Conservation (phyloP, 2,797 vertebrate genomes). For the Sebastolobus alascanus region DNA sequence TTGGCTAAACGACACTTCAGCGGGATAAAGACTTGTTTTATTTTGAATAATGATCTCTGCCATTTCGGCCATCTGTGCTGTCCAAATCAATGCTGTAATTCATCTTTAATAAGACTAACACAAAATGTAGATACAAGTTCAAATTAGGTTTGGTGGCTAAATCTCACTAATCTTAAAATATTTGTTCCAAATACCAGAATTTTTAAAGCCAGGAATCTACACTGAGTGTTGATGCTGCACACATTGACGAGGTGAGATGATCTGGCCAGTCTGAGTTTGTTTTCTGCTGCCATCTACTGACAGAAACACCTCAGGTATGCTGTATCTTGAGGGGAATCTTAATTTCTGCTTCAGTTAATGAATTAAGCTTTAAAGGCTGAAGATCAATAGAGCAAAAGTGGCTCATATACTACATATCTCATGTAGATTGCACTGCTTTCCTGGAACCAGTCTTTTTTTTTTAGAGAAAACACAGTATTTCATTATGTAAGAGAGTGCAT, state of each 20-base stretch:
- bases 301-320: conserved; percentile 39
- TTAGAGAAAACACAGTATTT: neutral
- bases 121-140: neutral
- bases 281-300: conserved; percentile 81
- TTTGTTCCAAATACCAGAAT: neutral
- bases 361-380: neutral
- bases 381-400: neutral
- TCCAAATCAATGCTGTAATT: conserved; percentile 8
- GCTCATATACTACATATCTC: neutral
- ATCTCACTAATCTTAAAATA: neutral
- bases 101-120: neutral
- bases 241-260: neutral
- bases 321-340: neutral
- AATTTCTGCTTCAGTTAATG: neutral
- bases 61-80: neutral
- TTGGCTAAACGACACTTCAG: conserved; percentile 3
- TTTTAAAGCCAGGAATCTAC: neutral
- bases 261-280: conserved; percentile 39
- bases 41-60: neutral
- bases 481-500: neutral
- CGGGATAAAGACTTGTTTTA: neutral
- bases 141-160: neutral
- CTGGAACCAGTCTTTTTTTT: neutral
- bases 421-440: neutral
- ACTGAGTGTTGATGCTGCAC: neutral